These are phyloP conservation scores for Menura novaehollandiae DNA, from an alignment of 2,113 vertebrate species.

Conservation along the genomic window DNA sequence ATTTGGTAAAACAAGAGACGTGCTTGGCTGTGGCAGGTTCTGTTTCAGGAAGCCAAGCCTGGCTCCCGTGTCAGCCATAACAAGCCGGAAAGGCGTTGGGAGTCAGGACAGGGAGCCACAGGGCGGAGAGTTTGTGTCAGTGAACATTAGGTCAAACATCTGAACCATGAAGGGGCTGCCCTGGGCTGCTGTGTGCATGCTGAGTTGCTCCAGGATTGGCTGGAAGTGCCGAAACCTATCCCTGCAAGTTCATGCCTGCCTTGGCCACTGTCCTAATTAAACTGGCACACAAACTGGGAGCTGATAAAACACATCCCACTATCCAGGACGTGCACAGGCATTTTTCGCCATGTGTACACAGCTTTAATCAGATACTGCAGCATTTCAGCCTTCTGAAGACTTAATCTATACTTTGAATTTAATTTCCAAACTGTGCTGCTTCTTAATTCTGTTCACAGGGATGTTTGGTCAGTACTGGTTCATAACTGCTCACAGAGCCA, in stretches of 20 bases:
- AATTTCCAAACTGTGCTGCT: not conserved
- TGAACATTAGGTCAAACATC: not conserved
- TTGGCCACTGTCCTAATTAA: slow-evolving; percentile 43
- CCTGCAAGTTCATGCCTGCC: not conserved
- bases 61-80: not conserved
- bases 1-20: not conserved
- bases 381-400: not conserved
- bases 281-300: not conserved
- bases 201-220: not conserved
- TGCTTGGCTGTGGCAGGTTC: not conserved
- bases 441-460: not conserved
- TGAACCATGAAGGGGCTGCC: not conserved
- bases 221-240: not conserved
- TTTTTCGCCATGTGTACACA: not conserved
- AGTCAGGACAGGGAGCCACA: not conserved
- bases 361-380: not conserved
- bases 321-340: not conserved
- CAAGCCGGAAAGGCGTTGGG: fast-evolving
- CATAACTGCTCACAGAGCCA: not conserved
- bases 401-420: not conserved
- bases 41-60: not conserved
- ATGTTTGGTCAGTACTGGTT: not conserved
- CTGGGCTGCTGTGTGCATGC: fast-evolving
- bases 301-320: not conserved
- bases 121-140: not conserved